Evolutionary conservation across 2,888 invertebrate genomes (phyloP), one percentile per base, ranked within the genome.

Genomic region (Apomyelois bistriatella): DNA sequence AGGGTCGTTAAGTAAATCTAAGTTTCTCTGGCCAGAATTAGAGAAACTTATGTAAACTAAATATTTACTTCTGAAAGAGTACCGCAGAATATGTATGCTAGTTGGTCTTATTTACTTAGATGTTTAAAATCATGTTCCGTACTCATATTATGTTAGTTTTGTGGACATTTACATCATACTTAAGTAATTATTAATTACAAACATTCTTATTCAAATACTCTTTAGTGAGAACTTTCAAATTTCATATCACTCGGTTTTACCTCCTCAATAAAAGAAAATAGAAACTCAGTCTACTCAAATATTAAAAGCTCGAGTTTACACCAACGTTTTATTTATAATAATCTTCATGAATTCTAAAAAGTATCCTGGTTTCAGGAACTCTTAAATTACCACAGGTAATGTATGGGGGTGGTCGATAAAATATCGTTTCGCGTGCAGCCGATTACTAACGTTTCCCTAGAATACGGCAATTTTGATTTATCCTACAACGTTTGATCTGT

Each of bases 401-500:
- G 70, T 72, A 74, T 32, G 70, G 69, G 68, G 71, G 67, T 66
- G 68, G 61, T 59, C 61, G 59, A 74, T 78, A 76, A 82, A 82
- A 80, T 84, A 83, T 82, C 67, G 73, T 74, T 68, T 86, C 65
- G 84, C 86, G 83, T 85, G 85, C 63, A 60, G 58, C 53, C 69
- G 72, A 74, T 79, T 79, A 79, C 3, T 22, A 22, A 22, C 58
- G 69, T 58, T 56, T 62, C 62, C 64, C 60, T 64, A 60, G 68
- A 61, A 58, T 62, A 67, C 58, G 62, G 22, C 22, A 5, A 22
- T 5, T 22, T 22, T 22, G 22, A 22, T 22, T 22, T 22, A 22
- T 22, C 3, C 22, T 22, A 22, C 2, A 22, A 3, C 22, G 22
- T 5, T 22, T 22, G 22, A 2, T 22, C 22, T 22, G 22, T 22